Evolutionary conservation across 2,797 vertebrate genomes (phyloP).

Genomic region (Xenentodon cancila): DNA sequence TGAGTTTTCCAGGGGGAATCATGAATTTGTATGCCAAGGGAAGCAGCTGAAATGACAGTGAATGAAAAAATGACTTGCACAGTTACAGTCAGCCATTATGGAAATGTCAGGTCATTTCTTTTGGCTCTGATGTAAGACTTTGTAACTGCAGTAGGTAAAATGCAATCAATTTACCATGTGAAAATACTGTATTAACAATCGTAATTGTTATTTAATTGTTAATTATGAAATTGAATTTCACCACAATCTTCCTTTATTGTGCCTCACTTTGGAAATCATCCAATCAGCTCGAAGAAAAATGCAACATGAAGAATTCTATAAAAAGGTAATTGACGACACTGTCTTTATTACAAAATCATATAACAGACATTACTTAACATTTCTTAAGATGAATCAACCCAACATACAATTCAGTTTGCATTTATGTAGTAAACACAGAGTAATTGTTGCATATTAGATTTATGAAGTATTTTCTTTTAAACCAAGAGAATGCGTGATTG

Average conservation of each 20-base stretch:
- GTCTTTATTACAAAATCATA: too few relatives aligned
- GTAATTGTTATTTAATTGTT: conserved; percentile 66
- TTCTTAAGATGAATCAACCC: neutral
- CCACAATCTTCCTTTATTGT: conserved; percentile 17
- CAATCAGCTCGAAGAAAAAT: too few relatives aligned
- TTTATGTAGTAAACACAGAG: neutral
- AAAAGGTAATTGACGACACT: too few relatives aligned
- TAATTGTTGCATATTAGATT: too few relatives aligned
- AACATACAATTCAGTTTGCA: neutral
- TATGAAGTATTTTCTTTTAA: too few relatives aligned
- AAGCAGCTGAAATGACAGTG: conserved; percentile 69
- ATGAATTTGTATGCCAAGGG: conserved; percentile 73
- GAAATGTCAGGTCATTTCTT: conserved; percentile 74
- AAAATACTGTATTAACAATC: conserved; percentile 67
- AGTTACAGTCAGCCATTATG: conserved; percentile 65
- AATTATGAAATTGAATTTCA: conserved; percentile 65
- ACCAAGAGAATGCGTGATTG: neutral
- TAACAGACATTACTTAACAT: too few relatives aligned
- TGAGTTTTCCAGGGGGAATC: conserved; percentile 76
- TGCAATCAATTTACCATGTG: conserved; percentile 59
- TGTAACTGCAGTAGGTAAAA: conserved; percentile 56
- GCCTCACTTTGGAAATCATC: conserved; percentile 15
- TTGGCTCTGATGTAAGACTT: conserved; percentile 58
- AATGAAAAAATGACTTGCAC: conserved; percentile 58
- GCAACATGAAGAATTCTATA: too few relatives aligned